Evolutionary conservation across 2,797 vertebrate genomes (phyloP).

Genomic region (Calcarius lapponicus): DNA sequence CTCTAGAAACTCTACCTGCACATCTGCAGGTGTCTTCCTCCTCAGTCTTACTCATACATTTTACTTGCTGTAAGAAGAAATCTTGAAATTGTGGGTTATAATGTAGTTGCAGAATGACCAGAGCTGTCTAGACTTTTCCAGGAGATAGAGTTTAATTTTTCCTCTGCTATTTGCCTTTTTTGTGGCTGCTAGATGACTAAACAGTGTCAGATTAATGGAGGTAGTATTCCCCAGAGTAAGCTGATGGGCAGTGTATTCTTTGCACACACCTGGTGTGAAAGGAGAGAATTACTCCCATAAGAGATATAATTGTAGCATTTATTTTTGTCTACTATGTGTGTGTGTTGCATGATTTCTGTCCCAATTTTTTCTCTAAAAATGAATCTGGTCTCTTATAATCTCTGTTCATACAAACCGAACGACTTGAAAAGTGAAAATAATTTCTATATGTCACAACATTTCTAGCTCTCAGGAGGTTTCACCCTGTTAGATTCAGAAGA

Average conservation of each 20-base stretch:
- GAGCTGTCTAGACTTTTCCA: not conserved
- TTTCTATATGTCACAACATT: not conserved
- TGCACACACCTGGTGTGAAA: not conserved
- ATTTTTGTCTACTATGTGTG: not conserved
- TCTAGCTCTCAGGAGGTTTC: not conserved
- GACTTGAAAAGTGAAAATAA: not conserved
- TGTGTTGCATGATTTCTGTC: not conserved
- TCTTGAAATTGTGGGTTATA: not conserved
- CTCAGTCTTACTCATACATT: not conserved
- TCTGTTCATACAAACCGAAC: not conserved
- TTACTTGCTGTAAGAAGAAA: not conserved
- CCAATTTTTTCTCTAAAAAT: not conserved
- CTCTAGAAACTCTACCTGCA: not conserved
- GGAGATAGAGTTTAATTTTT: not conserved
- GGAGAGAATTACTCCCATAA: not conserved
- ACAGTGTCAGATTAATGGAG: not conserved
- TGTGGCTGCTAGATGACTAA: not conserved
- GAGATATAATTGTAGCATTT: not conserved
- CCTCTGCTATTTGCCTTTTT: not conserved
- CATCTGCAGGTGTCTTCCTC: not conserved
- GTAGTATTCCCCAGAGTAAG: not conserved
- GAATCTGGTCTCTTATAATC: not conserved
- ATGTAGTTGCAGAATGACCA: not conserved
- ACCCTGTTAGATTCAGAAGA: not conserved
- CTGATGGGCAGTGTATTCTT: not conserved